These are phyloP conservation scores for Drosophila ambigua DNA, from an alignment of 1,140 invertebrate species.

Conservation along the genomic window DNA sequence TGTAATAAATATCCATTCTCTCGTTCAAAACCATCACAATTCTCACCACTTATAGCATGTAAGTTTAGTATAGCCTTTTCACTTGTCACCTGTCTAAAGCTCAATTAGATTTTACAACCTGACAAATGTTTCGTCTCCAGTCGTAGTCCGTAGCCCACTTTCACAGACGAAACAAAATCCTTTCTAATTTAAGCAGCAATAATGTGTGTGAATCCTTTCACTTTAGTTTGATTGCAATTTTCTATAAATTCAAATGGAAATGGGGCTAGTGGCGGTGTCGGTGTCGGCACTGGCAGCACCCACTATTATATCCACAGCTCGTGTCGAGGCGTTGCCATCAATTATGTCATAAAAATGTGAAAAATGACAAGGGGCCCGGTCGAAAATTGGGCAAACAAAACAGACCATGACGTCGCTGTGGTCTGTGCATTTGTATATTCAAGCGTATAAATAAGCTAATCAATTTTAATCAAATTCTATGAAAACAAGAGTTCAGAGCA, in stretches of 20 bases:
- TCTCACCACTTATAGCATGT: background rate
- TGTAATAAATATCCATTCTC: background rate
- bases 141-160: constrained; percentile 24
- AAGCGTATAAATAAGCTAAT: constrained; percentile 56
- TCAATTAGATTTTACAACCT: constrained; percentile 32
- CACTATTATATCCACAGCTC: constrained; percentile 15
- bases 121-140: constrained; percentile 14
- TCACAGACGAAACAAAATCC: constrained; percentile 28
- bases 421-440: constrained; percentile 23
- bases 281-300: constrained; percentile 2
- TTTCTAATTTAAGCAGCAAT: constrained; percentile 53
- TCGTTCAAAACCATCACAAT: background rate
- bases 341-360: constrained; percentile 54
- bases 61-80: constrained; percentile 7
- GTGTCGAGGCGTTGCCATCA: constrained; percentile 58
- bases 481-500: constrained; percentile 36
- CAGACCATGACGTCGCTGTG: constrained; percentile 36
- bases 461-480: constrained; percentile 67
- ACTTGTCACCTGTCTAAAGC: constrained; percentile 32
- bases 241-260: constrained; percentile 20
- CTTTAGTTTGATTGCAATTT: constrained; percentile 26
- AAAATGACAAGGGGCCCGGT: constrained; percentile 21
- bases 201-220: constrained; percentile 45
- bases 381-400: constrained; percentile 36
- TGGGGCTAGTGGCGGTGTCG: background rate